Evolutionary conservation across 2,797 vertebrate genomes (phyloP), one percentile per base, ranked within the genome.

Genomic region (Fistularia tabacaria): DNA sequence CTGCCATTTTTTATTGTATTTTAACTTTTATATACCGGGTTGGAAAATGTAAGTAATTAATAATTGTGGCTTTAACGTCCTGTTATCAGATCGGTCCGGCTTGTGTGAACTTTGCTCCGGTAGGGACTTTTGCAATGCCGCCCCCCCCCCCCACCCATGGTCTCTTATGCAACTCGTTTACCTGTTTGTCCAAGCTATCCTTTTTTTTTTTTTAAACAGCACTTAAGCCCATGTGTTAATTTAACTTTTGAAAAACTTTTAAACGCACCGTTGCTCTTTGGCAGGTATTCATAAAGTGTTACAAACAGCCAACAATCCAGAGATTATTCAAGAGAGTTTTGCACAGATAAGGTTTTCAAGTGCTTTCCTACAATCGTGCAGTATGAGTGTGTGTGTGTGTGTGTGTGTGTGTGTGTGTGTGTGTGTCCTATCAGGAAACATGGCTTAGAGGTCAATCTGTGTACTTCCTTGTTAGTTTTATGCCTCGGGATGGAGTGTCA

Each of bases 41-140:
- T 25, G 5, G 25, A 25, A 25, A 25, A 25, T 25, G 25, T 25
- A 25, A 25, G 25, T 25, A 25, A 25, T 25, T 25, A 25, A 25
- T 25, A 25, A 25, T 25, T 25, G 5, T 25, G 25, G 25, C 5
- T 25, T 25, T 3, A 25, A 25, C 2, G 25, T 25, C 25, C 25
- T 5, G 25, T 25, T 25, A 25, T 25, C 25, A 25, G 25, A 25
- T 25, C 25, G 25, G 5, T 25, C 13, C 3, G 14, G 39, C 15
- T 43, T 13, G 12, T 45, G 3, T 54, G 52, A 54, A 54, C 52
- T 54, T 54, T 54, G 52, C 25, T 3, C 37, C 52, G 7, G 54
- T 56, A 74, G 69, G 69, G 59, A 64, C 66, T 79, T 81, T 76
- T 82, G 72, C 65, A 80, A 66, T 74, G 42, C 38, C 82, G 82